phyloP scores from a whole-genome alignment of 2,797 vertebrate species.

The Squalus acanthias region DNA sequence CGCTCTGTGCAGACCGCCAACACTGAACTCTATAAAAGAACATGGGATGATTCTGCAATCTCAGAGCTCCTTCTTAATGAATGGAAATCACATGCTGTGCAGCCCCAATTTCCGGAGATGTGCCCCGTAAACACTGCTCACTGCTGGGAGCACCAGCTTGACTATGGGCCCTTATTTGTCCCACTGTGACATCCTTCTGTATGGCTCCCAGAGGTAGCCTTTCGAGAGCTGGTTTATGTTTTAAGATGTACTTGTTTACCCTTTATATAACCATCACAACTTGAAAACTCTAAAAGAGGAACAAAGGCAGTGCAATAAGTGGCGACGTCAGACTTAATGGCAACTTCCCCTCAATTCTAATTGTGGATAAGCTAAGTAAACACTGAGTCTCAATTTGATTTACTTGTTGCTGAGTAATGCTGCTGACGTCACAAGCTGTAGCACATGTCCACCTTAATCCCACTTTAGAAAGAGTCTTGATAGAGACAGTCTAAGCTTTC shows the following conservation, averaged over 20 bases:
- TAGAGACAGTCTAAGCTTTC: background rate
- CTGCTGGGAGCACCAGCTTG: background rate
- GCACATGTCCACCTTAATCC: background rate
- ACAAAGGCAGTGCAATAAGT: background rate
- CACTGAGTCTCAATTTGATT: background rate
- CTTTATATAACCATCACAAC: background rate
- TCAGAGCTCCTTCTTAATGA: no score
- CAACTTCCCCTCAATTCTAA: background rate
- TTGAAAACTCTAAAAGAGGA: background rate
- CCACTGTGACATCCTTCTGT: background rate
- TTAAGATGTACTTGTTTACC: background rate
- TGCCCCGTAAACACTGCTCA: background rate
- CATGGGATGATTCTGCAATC: background rate
- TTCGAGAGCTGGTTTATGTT: background rate
- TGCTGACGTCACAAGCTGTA: background rate
- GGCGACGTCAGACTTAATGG: background rate
- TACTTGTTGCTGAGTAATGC: background rate
- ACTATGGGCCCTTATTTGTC: background rate
- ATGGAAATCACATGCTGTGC: background rate
- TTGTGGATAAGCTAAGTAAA: background rate
- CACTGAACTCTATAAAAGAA: background rate
- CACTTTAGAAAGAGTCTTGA: background rate
- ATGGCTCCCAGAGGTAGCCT: background rate
- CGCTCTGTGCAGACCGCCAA: no score
- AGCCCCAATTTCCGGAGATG: background rate